phyloP scores from a whole-genome alignment of 2,113 vertebrate genomes.

The Lamprologus speciosus region DNA sequence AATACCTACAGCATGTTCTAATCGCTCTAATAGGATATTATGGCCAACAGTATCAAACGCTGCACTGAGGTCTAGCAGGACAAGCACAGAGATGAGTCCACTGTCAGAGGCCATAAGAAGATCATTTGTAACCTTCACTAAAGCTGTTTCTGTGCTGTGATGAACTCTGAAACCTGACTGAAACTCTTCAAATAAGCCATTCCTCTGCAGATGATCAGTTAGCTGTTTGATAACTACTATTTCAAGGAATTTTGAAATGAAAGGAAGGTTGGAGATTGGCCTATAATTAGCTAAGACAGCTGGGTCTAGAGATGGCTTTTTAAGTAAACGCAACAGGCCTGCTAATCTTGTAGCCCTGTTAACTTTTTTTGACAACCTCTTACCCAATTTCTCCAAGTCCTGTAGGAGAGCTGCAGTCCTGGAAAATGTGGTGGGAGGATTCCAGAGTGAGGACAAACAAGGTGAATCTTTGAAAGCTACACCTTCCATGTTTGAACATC shows the following conservation, averaged over 20 bases:
- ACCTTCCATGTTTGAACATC: not conserved
- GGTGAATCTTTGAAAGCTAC: not conserved
- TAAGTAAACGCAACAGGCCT: not conserved
- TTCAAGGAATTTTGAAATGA: not conserved
- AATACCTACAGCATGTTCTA: too few relatives aligned
- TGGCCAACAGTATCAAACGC: rapidly evolving
- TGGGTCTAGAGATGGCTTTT: not conserved
- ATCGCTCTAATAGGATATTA: rapidly evolving
- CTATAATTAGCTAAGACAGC: not conserved
- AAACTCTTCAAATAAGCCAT: not conserved
- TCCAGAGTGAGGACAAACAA: not conserved
- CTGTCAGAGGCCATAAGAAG: not conserved
- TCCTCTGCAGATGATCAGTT: not conserved
- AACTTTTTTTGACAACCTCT: not conserved
- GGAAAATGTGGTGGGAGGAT: not conserved
- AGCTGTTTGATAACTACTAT: not conserved
- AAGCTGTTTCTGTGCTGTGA: not conserved
- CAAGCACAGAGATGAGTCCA: not conserved
- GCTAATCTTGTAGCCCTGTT: not conserved
- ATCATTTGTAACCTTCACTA: not conserved
- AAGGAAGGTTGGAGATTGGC: not conserved
- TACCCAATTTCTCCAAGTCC: not conserved
- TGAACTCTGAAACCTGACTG: not conserved
- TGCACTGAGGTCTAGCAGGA: not conserved
- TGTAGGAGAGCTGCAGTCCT: not conserved